Base-by-base conservation (phyloP, 2,113 vertebrate genomes). In the Myotis davidii region DNA sequence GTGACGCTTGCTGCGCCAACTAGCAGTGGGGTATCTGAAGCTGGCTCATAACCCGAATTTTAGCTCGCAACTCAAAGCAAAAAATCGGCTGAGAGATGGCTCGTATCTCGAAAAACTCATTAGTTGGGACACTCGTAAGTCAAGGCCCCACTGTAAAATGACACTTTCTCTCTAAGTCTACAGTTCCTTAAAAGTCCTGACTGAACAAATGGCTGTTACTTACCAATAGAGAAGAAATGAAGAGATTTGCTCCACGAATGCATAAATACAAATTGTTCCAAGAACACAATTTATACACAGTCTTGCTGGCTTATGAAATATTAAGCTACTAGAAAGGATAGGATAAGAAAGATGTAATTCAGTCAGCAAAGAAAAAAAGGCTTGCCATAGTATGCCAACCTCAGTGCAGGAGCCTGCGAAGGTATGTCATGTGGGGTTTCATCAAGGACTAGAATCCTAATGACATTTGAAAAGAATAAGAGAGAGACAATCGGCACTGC, bases 191-290 rank as follows among this genome's bases (percentile, higher is more conserved):
- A 37, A 95, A 96, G 88, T 78, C 83, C 56, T 78, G 42, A 88
- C 61, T 67, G 10, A 88, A 97, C 88, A 94, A 96, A 56, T 81
- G 86, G 70, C 48, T 93, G 65, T 88, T 84, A 87, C 70, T 92
- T 84, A 83, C 82, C 69, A 77, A 85, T 3, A 52, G 90, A 4
- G 14, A 97, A 96, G 88, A 95, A 91, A 86, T 64, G 89, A 95
- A 92, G 73, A 37, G 17, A 64, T 90, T 79, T 93, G 74, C 42
- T 94, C 88, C 48, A 42, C 85, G 82, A 96, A 93, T 92, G 74
- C 59, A 94, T 77, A 86, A 90, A 85, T 69, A 83, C 89, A 94
- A 92, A 83, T 27, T 72, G 82, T 50, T 92, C 70, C 9, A 50
- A 91, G 90, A 89, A 29, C 37, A 70, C 27, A 61, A 77, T 65